Percentiles rank a stretch among this genome's conserved stretches.
Conservation (phyloP, 1,140 invertebrate species). For the Arctopsyche grandis region DNA sequence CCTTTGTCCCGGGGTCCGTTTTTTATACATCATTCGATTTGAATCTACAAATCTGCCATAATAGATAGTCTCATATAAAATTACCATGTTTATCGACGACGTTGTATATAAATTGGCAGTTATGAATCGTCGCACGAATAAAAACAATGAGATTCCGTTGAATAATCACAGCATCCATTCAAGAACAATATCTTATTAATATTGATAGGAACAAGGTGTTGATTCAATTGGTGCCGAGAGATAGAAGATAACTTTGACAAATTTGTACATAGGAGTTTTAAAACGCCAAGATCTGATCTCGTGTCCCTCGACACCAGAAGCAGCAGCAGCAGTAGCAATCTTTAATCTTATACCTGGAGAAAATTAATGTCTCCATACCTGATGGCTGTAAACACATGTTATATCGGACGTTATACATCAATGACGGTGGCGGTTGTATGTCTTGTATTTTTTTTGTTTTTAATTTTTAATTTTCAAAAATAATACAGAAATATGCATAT, state of each 20-base stretch:
- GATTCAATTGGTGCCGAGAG: constrained; percentile 24
- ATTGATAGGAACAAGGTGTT: constrained; percentile 37
- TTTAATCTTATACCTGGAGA: constrained; percentile 51
- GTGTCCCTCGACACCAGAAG: neutral
- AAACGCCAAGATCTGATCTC: neutral
- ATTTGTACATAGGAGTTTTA: constrained; percentile 28
- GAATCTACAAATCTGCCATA: no score
- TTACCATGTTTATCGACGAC: no score
- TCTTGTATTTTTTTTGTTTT: neutral
- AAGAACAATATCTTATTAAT: constrained; percentile 15
- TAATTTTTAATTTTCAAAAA: no score
- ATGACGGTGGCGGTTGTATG: constrained; percentile 21
- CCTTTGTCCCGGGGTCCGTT: no score
- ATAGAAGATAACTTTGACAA: constrained; percentile 34
- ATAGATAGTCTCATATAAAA: no score
- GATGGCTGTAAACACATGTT: constrained; percentile 54
- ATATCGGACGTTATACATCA: constrained; percentile 46
- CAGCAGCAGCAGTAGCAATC: constrained; percentile 36
- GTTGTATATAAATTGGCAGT: neutral
- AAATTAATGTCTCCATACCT: constrained; percentile 53
- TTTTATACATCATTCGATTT: neutral
- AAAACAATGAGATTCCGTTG: neutral
- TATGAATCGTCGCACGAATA: neutral
- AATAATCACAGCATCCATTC: neutral
- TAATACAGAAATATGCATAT: neutral